A percentile compares a stretch with the other conserved stretches of the same genome.
These are phyloP conservation scores for Patella ulyssiponensis DNA, from an alignment of 2,888 invertebrate species.

Conservation along the genomic window DNA sequence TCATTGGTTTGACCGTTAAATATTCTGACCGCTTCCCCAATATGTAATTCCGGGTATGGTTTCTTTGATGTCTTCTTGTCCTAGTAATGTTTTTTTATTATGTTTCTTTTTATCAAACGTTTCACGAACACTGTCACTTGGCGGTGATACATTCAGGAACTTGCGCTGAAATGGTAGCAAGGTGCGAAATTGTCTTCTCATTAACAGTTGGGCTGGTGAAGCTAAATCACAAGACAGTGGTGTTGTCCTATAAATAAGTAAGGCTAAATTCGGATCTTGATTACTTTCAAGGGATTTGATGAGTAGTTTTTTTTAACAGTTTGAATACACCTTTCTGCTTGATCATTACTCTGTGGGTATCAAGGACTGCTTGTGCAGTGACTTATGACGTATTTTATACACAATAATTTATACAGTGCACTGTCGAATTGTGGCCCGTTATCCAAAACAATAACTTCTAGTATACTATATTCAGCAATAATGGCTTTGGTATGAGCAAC, in stretches of 20 bases:
- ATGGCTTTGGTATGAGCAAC: slow-evolving; percentile 4
- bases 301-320: slow-evolving; percentile 12
- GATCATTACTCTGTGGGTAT: slow-evolving; percentile 8
- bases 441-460: neutral
- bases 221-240: neutral
- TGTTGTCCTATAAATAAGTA: slow-evolving; percentile 6
- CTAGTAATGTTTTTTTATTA: neutral
- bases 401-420: neutral
- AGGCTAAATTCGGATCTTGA: slow-evolving; percentile 11
- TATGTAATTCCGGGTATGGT: neutral
- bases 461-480: neutral
- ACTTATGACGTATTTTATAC: neutral
- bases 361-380: slow-evolving; percentile 2
- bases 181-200: neutral
- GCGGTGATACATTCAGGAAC: neutral
- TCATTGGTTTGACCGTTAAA: neutral
- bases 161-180: slow-evolving; percentile 5
- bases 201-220: neutral
- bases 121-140: neutral
- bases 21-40: neutral
- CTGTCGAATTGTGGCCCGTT: slow-evolving; percentile 3
- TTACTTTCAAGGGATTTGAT: neutral
- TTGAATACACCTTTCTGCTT: neutral
- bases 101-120: neutral
- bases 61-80: neutral